Conservation (phyloP, 2,113 vertebrate species). For the Xyliphius kryptos region DNA sequence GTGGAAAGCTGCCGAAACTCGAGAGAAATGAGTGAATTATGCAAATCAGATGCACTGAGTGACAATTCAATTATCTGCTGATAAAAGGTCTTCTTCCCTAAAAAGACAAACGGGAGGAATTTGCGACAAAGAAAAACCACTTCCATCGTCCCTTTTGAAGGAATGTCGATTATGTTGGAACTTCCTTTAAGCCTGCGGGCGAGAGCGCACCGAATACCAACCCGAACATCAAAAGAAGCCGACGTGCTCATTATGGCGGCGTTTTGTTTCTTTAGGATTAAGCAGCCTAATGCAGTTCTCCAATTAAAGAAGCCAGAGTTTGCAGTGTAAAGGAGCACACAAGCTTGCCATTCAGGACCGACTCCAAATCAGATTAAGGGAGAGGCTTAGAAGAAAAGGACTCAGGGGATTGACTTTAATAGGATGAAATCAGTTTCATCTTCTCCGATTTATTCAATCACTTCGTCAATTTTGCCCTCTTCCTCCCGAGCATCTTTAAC, state of each 20-base stretch:
- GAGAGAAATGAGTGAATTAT: constrained; percentile 8
- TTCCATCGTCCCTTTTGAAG: constrained; percentile 4
- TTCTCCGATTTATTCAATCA: background rate
- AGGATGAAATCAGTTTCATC: constrained; percentile 13
- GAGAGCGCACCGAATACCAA: background rate
- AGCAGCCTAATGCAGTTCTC: background rate
- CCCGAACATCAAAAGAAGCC: background rate
- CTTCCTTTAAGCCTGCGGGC: background rate
- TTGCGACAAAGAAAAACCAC: background rate
- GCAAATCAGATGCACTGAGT: constrained; percentile 4
- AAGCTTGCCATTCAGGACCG: background rate
- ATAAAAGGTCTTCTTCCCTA: constrained; percentile 8
- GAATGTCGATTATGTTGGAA: background rate
- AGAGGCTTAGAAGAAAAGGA: background rate
- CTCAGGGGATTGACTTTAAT: constrained; percentile 4
- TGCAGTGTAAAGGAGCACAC: background rate
- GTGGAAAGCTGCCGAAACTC: constrained; percentile 5
- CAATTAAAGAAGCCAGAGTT: constrained; percentile 35
- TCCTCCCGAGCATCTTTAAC: background rate
- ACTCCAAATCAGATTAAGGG: constrained; percentile 15
- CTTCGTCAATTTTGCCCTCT: background rate
- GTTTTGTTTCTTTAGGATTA: background rate
- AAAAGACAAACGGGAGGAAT: background rate
- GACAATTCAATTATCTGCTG: background rate
- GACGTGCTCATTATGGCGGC: background rate